A percentile compares a stretch with the other conserved stretches of the same genome.
Evolutionary conservation across 2,888 invertebrate genomes (phyloP).

Genomic region (Trichogramma dendrolimi): DNA sequence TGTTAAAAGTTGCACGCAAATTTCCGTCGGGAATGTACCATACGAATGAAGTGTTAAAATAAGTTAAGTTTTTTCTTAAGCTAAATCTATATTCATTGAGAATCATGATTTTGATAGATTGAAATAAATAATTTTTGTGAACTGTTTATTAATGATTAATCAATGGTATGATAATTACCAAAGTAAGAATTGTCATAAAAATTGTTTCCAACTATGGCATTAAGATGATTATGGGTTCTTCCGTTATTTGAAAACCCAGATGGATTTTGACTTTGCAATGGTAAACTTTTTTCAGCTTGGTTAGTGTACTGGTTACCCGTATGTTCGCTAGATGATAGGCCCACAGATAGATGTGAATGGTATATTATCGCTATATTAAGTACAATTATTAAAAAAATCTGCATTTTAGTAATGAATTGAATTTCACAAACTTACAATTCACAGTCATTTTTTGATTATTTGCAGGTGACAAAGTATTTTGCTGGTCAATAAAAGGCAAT

Average conservation of each 20-base stretch:
- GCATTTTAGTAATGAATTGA: not conserved
- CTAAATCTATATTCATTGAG: conserved; percentile 7
- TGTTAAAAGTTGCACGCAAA: too few species aligned
- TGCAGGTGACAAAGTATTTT: conserved; percentile 9
- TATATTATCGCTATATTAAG: conserved; percentile 26
- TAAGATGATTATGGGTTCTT: conserved; percentile 7
- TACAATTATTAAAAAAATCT: conserved; percentile 16
- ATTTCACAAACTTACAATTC: conserved; percentile 22
- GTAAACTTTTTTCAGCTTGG: conserved; percentile 26
- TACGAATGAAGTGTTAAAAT: too few species aligned
- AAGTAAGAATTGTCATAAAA: conserved; percentile 16
- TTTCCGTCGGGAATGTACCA: too few species aligned
- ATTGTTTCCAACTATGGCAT: conserved; percentile 10
- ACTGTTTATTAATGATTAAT: not conserved
- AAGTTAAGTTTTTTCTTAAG: too few species aligned
- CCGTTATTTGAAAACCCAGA: conserved; percentile 12
- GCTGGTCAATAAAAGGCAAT: conserved; percentile 16
- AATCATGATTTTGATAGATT: too few species aligned
- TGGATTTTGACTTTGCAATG: conserved; percentile 13
- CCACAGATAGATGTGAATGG: conserved; percentile 24
- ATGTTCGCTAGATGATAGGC: conserved; percentile 23
- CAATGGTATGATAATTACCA: not conserved
- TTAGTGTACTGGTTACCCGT: conserved; percentile 26
- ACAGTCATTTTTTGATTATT: conserved; percentile 8
- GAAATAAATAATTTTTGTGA: not conserved